Base-by-base conservation (phyloP, 2,888 invertebrate genomes). In the Spisula subtruncata region DNA sequence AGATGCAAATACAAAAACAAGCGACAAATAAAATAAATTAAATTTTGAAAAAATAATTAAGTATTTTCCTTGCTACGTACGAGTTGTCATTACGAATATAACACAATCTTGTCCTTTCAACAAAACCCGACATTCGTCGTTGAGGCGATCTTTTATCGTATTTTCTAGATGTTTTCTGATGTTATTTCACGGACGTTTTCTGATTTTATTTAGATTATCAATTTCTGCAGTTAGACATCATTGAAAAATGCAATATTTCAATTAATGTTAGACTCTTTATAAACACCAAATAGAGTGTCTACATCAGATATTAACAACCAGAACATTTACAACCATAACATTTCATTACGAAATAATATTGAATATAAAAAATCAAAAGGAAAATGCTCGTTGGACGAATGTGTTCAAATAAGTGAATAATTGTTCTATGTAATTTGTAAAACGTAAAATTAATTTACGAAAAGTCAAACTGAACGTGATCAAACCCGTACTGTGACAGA, bases 161-260 rank as follows among this genome's bases (percentile, higher is more conserved):
- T n/a, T 56, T 46, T 83, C 46, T 46, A 35, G 35, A 25, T 16
- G 25, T n/a, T n/a, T 48, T 85, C 56, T 35, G 85, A 85, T 85
- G 80, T 75, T 35, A 85, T 85, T 85, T 41, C 8, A 41, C 8
- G 20, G 35, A 25, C 5, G 46, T n/a, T 41, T 48, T 85, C 56
- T 35, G 85, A 85, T 85, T 56, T 75, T 35, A 85, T 85, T 85
- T 51, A 80, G 85, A 85, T 85, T 79, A 56, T 41, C 35, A 32
- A 46, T 20, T 85, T 79, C 85, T 85, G 80, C 79, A 80, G 35
- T 82, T 71, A 54, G 80, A 79, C 54, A 54, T 75, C 54, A 80
- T 32, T 56, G 20, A 85, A 83, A 75, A 71, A 41, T 80, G 85
- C 85, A 85, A 80, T 85, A 56, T 87, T 87, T 87, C 87, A 83